phyloP scores from a whole-genome alignment of 2,113 vertebrate genomes.

The Bubo blakistoni region DNA sequence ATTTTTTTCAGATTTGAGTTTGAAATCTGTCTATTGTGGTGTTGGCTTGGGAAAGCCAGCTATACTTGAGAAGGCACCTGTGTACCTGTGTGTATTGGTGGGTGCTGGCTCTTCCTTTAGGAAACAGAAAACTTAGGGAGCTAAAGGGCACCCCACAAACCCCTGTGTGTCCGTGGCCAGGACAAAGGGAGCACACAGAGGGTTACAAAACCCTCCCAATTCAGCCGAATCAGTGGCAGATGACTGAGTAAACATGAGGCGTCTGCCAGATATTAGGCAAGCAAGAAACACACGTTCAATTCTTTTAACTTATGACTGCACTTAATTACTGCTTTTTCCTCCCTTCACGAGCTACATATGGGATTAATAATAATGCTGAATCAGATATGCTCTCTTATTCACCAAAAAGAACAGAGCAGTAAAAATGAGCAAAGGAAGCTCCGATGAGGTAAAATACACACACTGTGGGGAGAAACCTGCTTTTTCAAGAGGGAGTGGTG shows the following conservation, averaged over 20 bases:
- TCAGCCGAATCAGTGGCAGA: not conserved
- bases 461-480: not conserved
- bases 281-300: not conserved
- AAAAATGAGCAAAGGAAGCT: not conserved
- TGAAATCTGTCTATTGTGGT: not conserved
- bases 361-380: constrained; percentile 53
- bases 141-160: not conserved
- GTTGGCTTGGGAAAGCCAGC: not conserved
- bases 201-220: not conserved
- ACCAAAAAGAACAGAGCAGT: not conserved
- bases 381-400: not conserved
- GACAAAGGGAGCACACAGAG: not conserved
- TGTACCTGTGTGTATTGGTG: rapidly evolving
- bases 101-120: not conserved
- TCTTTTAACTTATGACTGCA: constrained; percentile 35
- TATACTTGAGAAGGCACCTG: not conserved
- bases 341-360: constrained; percentile 43
- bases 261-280: constrained; percentile 4
- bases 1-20: not conserved
- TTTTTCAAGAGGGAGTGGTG: not conserved
- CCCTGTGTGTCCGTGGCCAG: rapidly evolving
- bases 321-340: constrained; percentile 44
- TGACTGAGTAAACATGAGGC: not conserved
- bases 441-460: not conserved
- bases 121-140: not conserved